Base-by-base conservation (phyloP, 2,113 vertebrate species). In the Picathartes gymnocephalus region DNA sequence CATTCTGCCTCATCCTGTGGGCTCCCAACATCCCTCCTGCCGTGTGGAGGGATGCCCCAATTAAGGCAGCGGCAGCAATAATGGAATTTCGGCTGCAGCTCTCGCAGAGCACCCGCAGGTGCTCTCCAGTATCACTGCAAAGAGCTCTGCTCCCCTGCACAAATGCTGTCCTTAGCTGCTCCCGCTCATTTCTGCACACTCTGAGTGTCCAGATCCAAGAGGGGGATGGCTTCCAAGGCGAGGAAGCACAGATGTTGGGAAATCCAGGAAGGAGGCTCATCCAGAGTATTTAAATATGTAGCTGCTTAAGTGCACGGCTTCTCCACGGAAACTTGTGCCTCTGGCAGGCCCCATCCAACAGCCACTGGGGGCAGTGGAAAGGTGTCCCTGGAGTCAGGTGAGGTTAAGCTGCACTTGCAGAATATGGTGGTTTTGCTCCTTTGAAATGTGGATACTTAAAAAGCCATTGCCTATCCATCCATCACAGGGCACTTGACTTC, bases 241-340 rank as follows among this genome's bases (percentile, higher is more conserved):
- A 93, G 90, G 88, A 81, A 94, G 86, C 88, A 58, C 93, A 96
- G 94, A 96, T 96, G 93, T 94, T 90, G 90, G 94, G 92, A 96
- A 96, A 97, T 92, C 82, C 94, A 95, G 90, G 86, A 90, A 95
- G 88, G 72, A 94, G 80, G 72, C 39, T 96, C 93, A 86, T 94
- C 80, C 78, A 83, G 45, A 96, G 93, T 74, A 71, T 92, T 96
- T 93, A 92, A 95, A 81, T 81, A 69, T 92, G 82, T 77, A 60
- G 76, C 82, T 79, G 80, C 86, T 83, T 48, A 81, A 93, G 82
- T 35, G 82, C 31, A 22, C 6, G 61, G 60, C 51, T 96, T 81
- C 57, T 79, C 88, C 18, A 17, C 33, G 64, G 82, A 95, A 97
- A 79, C 15, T 23, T 33, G 48, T 83, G 68, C 79, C 95, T 86